Evolutionary conservation across 2,113 vertebrate genomes (phyloP).

Genomic region (Probosciger aterrimus): DNA sequence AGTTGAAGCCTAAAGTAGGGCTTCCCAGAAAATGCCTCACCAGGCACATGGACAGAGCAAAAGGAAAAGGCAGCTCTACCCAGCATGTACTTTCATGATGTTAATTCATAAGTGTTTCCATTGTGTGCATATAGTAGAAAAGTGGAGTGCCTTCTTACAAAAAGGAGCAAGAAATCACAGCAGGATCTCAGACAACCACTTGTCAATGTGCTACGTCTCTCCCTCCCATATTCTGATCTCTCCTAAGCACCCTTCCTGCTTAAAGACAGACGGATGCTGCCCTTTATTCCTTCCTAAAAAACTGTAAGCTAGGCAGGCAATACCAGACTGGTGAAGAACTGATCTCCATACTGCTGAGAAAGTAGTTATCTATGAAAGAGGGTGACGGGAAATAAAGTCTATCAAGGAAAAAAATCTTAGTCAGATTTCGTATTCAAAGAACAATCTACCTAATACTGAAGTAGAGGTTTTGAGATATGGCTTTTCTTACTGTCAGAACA

Average conservation of each 20-base stretch:
- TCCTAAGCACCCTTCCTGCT: not conserved
- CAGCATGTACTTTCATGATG: not conserved
- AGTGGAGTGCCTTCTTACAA: not conserved
- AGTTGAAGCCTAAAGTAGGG: not conserved
- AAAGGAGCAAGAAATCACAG: not conserved
- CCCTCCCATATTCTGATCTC: not conserved
- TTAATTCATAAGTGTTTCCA: not conserved
- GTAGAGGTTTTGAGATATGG: not conserved
- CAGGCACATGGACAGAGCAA: rapidly evolving
- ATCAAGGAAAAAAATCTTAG: not conserved
- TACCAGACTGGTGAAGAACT: not conserved
- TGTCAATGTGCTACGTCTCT: not conserved
- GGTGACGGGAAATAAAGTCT: not conserved
- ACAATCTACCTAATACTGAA: not conserved
- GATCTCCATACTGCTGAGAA: not conserved
- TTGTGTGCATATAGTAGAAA: rapidly evolving
- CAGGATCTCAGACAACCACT: not conserved
- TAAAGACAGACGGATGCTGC: not conserved
- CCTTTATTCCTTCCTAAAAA: not conserved
- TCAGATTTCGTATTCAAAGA: not conserved
- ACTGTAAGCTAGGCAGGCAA: not conserved
- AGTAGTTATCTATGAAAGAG: not conserved
- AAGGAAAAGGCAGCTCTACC: not conserved
- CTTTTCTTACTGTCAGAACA: not conserved
- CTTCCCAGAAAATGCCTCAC: not conserved